Evolutionary conservation across 2,113 vertebrate species (phyloP).

Genomic region (Acinonyx jubatus): DNA sequence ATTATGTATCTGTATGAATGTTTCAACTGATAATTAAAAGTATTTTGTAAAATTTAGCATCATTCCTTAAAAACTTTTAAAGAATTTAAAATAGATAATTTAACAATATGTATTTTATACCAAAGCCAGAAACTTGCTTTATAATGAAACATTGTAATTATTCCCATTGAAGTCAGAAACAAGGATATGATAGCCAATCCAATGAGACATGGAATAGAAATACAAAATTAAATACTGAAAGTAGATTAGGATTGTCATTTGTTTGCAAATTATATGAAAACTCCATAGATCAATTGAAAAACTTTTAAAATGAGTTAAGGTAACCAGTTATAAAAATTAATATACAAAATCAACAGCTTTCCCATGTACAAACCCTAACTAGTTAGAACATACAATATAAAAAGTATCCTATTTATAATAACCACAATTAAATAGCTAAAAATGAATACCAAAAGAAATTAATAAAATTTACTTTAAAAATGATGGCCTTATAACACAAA

Average conservation of each 20-base stretch:
- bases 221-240: constrained; percentile 27
- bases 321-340: constrained; percentile 33
- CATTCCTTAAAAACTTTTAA: constrained; percentile 16
- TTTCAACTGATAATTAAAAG: constrained; percentile 3
- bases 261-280: constrained; percentile 16
- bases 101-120: not conserved
- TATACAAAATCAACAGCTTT: not conserved
- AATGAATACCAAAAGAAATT: not conserved
- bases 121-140: constrained; percentile 9
- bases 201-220: constrained; percentile 3
- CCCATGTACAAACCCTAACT: not conserved
- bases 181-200: not conserved
- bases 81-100: constrained; percentile 1
- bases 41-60: constrained; percentile 32
- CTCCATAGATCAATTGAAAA: not conserved
- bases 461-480: not conserved
- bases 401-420: not conserved
- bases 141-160: not conserved
- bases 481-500: not conserved
- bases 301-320: not conserved
- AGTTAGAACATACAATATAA: constrained; percentile 3
- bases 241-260: not conserved
- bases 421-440: not conserved
- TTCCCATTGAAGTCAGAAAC: not conserved
- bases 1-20: not conserved